phyloP scores from a whole-genome alignment of 2,888 invertebrate species.

The Melipona beecheii region DNA sequence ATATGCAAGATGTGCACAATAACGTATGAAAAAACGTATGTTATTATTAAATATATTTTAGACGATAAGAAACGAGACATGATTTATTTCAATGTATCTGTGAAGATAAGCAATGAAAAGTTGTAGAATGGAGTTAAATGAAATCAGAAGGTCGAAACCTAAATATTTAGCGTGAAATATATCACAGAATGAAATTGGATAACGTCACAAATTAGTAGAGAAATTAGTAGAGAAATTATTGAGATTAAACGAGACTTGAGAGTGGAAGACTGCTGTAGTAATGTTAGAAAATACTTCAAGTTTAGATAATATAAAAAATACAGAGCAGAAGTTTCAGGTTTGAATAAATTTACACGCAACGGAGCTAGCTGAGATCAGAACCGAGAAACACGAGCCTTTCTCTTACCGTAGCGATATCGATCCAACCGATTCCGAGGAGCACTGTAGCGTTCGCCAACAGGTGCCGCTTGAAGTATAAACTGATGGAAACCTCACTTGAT shows the following conservation, averaged over 20 bases:
- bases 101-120: too few species aligned
- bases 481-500: neutral
- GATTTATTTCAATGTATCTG: too few species aligned
- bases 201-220: too few species aligned
- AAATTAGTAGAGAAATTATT: neutral
- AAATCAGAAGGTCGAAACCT: neutral
- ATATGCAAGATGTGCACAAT: too few species aligned
- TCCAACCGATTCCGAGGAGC: conserved; percentile 12
- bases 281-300: neutral
- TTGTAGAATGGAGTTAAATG: neutral
- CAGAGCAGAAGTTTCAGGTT: neutral
- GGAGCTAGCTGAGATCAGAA: conserved; percentile 54
- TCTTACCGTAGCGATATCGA: conserved; percentile 60
- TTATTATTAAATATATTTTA: too few species aligned
- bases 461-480: conserved; percentile 53
- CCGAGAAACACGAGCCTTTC: conserved; percentile 22
- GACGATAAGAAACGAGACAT: too few species aligned
- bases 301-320: neutral
- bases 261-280: neutral
- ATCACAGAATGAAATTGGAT: too few species aligned
- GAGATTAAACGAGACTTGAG: neutral
- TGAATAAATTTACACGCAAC: neutral
- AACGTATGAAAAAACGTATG: too few species aligned
- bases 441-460: conserved; percentile 45
- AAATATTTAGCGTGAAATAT: too few species aligned